Evolutionary conservation across 2,888 invertebrate species (phyloP).

Genomic region (Conus canariensis): DNA sequence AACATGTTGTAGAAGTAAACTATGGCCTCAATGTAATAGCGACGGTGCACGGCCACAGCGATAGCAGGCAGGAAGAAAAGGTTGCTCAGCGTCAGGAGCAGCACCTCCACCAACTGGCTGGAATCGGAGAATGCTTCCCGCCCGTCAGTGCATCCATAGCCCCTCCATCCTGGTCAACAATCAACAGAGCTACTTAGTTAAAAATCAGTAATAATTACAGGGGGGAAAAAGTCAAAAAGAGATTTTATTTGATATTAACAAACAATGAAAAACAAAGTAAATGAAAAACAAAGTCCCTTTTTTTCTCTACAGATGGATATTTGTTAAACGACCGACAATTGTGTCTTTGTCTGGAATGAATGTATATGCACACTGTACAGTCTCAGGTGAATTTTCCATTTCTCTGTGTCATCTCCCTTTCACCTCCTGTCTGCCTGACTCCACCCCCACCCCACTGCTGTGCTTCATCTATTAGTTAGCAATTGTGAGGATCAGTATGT

Average conservation of each 20-base stretch:
- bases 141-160: constrained; percentile 92
- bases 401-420: no score
- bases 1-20: constrained; percentile 91
- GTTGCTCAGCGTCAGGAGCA: constrained; percentile 91
- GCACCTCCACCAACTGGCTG: constrained; percentile 85
- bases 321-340: no score
- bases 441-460: no score
- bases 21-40: constrained; percentile 89
- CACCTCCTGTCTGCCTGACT: no score
- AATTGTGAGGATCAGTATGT: neutral
- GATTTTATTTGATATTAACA: neutral
- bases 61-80: constrained; percentile 89
- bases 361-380: no score
- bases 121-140: constrained; percentile 85
- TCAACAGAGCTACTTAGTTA: neutral
- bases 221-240: no score
- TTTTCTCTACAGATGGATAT: no score
- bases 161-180: constrained; percentile 82
- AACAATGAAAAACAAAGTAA: neutral
- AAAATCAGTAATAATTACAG: neutral
- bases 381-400: no score
- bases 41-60: constrained; percentile 86
- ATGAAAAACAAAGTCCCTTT: no score
- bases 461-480: no score
- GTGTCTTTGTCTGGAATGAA: no score